These are phyloP conservation scores for Gallinago jamesoni DNA, from an alignment of 2,113 vertebrate species.

Conservation along the genomic window DNA sequence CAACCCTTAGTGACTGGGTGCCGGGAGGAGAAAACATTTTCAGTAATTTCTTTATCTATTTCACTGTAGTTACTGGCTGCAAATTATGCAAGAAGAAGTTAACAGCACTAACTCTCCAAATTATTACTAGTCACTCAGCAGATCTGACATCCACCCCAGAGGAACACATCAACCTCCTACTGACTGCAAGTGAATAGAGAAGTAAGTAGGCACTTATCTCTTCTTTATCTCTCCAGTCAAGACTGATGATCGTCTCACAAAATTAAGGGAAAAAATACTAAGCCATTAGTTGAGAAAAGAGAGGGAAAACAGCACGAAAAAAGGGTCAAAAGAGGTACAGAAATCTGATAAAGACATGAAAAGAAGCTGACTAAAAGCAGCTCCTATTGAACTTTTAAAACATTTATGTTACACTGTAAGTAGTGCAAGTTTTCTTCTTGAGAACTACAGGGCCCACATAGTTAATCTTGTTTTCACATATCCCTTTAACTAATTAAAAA, in stretches of 20 bases:
- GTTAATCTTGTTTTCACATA: conserved; percentile 59
- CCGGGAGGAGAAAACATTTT: not conserved
- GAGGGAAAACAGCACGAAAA: not conserved
- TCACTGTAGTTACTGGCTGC: not conserved
- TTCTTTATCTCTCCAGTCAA: conserved; percentile 42
- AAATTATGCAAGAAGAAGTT: conserved; percentile 62
- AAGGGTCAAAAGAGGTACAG: conserved; percentile 4
- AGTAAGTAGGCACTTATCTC: conserved; percentile 62
- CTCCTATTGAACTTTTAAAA: not conserved
- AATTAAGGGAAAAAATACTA: conserved; percentile 27
- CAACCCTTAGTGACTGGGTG: not conserved
- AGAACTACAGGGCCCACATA: not conserved
- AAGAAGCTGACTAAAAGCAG: not conserved
- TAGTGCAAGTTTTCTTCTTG: not conserved
- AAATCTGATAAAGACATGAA: not conserved
- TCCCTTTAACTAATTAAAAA: conserved; percentile 61
- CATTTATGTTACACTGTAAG: not conserved
- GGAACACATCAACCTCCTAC: conserved; percentile 63
- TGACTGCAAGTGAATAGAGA: conserved; percentile 52
- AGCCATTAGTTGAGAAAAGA: not conserved
- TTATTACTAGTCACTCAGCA: conserved; percentile 63
- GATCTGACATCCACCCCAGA: conserved; percentile 62
- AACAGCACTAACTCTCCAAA: conserved; percentile 44
- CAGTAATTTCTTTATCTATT: not conserved
- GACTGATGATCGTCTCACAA: conserved; percentile 27